Percentiles rank a stretch among this genome's conserved stretches.
Evolutionary conservation across 2,888 invertebrate genomes (phyloP).

Genomic region (Mythimna pallens): DNA sequence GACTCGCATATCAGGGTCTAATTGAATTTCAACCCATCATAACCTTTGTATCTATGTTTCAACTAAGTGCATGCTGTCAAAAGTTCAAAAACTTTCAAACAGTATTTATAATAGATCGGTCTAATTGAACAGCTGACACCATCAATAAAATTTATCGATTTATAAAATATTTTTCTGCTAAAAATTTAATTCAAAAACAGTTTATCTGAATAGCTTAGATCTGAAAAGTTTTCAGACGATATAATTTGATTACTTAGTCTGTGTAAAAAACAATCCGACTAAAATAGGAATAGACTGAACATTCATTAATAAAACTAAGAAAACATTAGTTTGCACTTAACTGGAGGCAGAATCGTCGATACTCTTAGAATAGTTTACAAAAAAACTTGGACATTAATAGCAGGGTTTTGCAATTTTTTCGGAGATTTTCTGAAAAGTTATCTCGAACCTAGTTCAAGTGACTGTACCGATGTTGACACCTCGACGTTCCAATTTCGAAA

Average conservation of each 20-base stretch:
- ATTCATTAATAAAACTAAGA: no score
- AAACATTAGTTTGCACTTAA: slow-evolving; percentile 18
- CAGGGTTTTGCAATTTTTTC: neutral
- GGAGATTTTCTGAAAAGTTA: neutral
- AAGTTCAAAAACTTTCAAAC: slow-evolving; percentile 9
- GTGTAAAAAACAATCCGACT: no score
- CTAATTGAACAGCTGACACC: neutral
- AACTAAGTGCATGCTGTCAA: slow-evolving; percentile 14
- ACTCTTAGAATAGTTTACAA: slow-evolving; percentile 7
- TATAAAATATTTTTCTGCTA: neutral
- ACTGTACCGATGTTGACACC: slow-evolving; percentile 1
- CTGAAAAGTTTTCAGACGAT: neutral
- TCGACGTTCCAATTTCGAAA: neutral
- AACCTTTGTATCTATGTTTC: neutral
- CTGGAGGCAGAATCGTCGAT: no score
- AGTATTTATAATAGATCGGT: neutral
- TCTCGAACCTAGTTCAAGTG: neutral
- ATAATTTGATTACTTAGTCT: neutral
- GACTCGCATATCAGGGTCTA: neutral
- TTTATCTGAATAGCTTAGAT: neutral
- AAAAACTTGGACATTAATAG: slow-evolving; percentile 10
- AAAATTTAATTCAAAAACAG: neutral
- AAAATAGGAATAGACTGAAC: neutral
- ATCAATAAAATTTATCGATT: neutral
- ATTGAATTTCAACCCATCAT: slow-evolving; percentile 18